phyloP scores from a whole-genome alignment of 92 coral and sea anemone genomes.

The Actinernus sp. region DNA sequence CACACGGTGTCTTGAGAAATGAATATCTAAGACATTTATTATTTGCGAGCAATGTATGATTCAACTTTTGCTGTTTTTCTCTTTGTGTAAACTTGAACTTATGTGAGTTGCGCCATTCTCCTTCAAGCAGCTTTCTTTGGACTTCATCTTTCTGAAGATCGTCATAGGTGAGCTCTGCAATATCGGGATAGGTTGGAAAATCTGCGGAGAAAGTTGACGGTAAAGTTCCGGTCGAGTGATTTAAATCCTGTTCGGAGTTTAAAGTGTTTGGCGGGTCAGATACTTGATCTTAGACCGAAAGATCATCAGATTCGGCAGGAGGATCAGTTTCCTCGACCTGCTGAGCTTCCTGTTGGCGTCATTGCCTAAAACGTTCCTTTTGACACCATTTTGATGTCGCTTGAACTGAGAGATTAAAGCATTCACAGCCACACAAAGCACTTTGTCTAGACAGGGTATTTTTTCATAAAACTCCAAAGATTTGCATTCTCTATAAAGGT shows the following conservation, averaged over 20 bases:
- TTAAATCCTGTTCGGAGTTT: too few relatives aligned
- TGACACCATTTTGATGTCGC: slow-evolving; percentile 10
- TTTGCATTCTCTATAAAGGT: too few relatives aligned
- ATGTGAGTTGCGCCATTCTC: slow-evolving; percentile 11
- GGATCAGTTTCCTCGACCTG: slow-evolving; percentile 4
- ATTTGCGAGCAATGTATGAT: slow-evolving; percentile 19
- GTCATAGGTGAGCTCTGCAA: slow-evolving; percentile 21
- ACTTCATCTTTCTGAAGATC: slow-evolving; percentile 23
- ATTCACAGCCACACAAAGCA: too few relatives aligned
- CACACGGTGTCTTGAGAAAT: slow-evolving; percentile 23
- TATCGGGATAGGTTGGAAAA: slow-evolving; percentile 17
- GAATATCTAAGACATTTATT: slow-evolving; percentile 12
- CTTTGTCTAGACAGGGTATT: too few relatives aligned
- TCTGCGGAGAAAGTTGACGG: slow-evolving; percentile 1
- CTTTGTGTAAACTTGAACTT: slow-evolving; percentile 19
- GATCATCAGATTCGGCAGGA: slow-evolving; percentile 14
- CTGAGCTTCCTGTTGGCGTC: slow-evolving; percentile 2
- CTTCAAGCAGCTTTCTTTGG: slow-evolving; percentile 15
- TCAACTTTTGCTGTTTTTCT: slow-evolving; percentile 12
- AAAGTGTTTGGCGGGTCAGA: slow-evolving; percentile 6
- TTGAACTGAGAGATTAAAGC: slow-evolving; percentile 13
- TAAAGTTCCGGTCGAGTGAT: slow-evolving; percentile 6
- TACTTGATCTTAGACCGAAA: neutral
- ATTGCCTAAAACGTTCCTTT: slow-evolving; percentile 1
- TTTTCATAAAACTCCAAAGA: too few relatives aligned